Conservation (phyloP, 1,140 invertebrate species). For the Steinernema feltiae region DNA sequence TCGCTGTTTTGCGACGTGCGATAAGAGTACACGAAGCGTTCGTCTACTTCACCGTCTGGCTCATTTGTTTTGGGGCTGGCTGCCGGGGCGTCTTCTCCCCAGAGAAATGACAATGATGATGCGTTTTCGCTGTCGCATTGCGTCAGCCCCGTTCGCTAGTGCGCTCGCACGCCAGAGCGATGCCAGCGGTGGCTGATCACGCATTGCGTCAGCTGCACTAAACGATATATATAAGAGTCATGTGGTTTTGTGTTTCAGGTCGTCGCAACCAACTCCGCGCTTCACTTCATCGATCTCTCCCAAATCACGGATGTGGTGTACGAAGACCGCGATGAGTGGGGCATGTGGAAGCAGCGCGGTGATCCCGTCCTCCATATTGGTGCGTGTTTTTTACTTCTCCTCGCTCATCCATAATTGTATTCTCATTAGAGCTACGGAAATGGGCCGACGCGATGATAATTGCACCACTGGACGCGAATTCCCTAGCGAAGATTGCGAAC, state of each 20-base stretch:
- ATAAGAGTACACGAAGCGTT: no score
- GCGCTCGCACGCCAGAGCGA: no score
- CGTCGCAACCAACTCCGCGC: conserved; percentile 74
- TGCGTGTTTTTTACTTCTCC: conserved; percentile 16
- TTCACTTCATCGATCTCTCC: conserved; percentile 73
- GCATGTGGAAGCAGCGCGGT: conserved; percentile 76
- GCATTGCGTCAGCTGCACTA: conserved; percentile 20
- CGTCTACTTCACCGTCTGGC: no score
- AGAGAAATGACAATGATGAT: neutral
- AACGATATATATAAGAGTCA: conserved; percentile 5
- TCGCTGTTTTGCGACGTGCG: no score
- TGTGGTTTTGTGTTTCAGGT: conserved; percentile 63
- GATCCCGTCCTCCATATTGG: conserved; percentile 90
- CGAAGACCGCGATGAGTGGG: conserved; percentile 83
- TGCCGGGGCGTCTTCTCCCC: neutral
- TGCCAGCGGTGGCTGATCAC: neutral
- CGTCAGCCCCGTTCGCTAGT: conserved; percentile 5
- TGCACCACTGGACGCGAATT: conserved; percentile 92
- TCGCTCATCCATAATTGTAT: neutral
- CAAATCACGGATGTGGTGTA: conserved; percentile 65
- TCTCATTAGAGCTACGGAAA: conserved; percentile 69
- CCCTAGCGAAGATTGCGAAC: conserved; percentile 75
- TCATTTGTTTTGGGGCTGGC: no score
- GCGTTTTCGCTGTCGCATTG: neutral
- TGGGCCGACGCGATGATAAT: conserved; percentile 91